Percentiles rank a stretch among this genome's conserved stretches.
phyloP scores from a whole-genome alignment of 2,888 invertebrate genomes.

The Ornithoptera priamus region DNA sequence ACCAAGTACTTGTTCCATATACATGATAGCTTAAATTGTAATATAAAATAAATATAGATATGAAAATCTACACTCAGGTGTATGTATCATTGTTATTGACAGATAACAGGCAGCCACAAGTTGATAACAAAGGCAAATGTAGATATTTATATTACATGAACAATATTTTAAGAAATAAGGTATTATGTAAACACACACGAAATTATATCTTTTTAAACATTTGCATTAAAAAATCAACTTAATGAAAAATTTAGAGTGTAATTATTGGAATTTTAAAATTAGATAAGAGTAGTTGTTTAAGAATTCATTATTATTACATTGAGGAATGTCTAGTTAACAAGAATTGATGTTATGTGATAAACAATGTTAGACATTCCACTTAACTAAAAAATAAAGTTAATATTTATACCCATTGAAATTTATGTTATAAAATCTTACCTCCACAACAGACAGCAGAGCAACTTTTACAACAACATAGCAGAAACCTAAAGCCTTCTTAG shows the following conservation, averaged over 20 bases:
- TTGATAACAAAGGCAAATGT: not conserved
- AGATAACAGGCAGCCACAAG: not conserved
- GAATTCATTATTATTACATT: too few species aligned
- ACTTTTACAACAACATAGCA: constrained; percentile 95
- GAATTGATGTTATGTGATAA: too few species aligned
- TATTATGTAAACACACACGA: not conserved
- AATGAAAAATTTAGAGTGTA: too few species aligned
- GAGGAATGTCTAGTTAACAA: too few species aligned
- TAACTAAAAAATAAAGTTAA: too few species aligned
- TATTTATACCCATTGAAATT: not conserved
- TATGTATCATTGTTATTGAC: not conserved
- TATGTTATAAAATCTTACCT: constrained; percentile 80
- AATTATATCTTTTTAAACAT: too few species aligned
- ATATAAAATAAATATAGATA: not conserved
- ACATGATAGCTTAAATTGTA: not conserved
- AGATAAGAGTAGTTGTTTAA: too few species aligned
- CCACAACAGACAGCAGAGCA: constrained; percentile 95
- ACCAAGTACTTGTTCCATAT: not conserved
- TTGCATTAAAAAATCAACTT: too few species aligned
- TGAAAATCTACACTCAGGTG: not conserved
- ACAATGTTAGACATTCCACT: too few species aligned
- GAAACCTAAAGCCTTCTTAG: constrained; percentile 92
- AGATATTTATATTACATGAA: not conserved
- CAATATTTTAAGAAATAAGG: not conserved
- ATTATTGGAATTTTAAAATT: too few species aligned